Percentiles rank a stretch among this genome's conserved stretches.
These are phyloP conservation scores for Cerastis rubricosa DNA, from an alignment of 2,888 invertebrate genomes.

Conservation along the genomic window DNA sequence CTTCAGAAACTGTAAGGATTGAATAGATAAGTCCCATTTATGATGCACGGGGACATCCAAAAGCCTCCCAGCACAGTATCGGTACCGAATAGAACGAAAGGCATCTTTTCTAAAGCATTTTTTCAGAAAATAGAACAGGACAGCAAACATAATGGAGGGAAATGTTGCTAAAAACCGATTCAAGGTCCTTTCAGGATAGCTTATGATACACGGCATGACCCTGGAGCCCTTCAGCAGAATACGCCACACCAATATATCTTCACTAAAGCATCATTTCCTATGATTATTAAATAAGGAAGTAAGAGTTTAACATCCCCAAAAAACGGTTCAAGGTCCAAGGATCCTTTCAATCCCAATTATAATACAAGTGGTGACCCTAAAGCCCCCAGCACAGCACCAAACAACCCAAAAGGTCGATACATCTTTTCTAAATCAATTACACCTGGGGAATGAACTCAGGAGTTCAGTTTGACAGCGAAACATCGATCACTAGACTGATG, in stretches of 20 bases:
- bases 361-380: neutral
- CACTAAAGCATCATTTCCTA: neutral
- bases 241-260: neutral
- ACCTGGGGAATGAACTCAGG: conserved; percentile 43
- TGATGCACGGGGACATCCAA: neutral
- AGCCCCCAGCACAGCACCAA: neutral
- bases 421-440: conserved; percentile 49
- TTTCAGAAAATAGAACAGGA: neutral
- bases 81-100: neutral
- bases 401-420: conserved; percentile 29
- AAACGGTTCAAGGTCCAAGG: neutral
- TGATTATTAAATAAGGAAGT: neutral
- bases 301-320: too few species aligned
- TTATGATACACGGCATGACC: neutral
- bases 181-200: neutral
- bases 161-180: too few species aligned
- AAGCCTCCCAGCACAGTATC: neutral
- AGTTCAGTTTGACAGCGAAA: conserved; percentile 47
- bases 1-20: neutral
- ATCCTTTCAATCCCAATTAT: neutral
- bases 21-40: neutral
- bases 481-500: conserved; percentile 53
- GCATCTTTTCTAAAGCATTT: neutral
- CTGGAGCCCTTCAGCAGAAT: neutral
- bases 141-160: neutral